Evolutionary conservation across 2,888 invertebrate species (phyloP).

Genomic region (Tubulanus polymorphus): DNA sequence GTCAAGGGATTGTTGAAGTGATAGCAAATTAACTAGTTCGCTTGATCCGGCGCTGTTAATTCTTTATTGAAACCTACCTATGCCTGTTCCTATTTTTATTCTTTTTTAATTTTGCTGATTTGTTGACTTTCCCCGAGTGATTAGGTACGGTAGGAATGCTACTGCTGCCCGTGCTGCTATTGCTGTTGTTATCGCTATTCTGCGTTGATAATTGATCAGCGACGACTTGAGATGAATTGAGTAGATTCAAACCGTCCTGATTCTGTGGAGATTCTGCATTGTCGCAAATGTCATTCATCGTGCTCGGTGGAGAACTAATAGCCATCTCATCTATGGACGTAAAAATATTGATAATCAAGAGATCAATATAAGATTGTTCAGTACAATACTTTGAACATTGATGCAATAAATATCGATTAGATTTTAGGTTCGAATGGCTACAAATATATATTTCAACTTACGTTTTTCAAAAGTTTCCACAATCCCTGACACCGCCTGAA

Average conservation of each 20-base stretch:
- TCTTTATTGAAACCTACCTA: slow-evolving; percentile 22
- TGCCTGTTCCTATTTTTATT: slow-evolving; percentile 33
- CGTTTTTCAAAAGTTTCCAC: slow-evolving; percentile 35
- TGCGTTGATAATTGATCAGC: too few species aligned
- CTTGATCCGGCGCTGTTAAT: too few species aligned
- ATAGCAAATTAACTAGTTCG: too few species aligned
- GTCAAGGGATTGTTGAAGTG: too few species aligned
- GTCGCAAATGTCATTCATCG: too few species aligned
- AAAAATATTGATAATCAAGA: background rate
- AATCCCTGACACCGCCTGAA: slow-evolving; percentile 38
- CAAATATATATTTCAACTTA: slow-evolving; percentile 57
- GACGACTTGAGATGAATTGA: too few species aligned
- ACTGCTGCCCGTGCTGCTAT: slow-evolving; percentile 27
- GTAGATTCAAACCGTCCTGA: too few species aligned
- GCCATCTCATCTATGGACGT: too few species aligned
- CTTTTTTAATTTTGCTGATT: slow-evolving; percentile 34
- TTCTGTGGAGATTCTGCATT: too few species aligned
- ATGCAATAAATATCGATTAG: too few species aligned
- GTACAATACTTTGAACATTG: too few species aligned
- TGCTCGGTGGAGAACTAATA: too few species aligned
- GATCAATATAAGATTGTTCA: background rate
- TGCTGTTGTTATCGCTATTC: slow-evolving; percentile 22
- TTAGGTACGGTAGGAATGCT: slow-evolving; percentile 24
- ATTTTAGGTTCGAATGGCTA: background rate
- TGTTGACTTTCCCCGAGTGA: slow-evolving; percentile 35